Evolutionary conservation across 2,888 invertebrate genomes (phyloP).

Genomic region (Sphinx pinastri): DNA sequence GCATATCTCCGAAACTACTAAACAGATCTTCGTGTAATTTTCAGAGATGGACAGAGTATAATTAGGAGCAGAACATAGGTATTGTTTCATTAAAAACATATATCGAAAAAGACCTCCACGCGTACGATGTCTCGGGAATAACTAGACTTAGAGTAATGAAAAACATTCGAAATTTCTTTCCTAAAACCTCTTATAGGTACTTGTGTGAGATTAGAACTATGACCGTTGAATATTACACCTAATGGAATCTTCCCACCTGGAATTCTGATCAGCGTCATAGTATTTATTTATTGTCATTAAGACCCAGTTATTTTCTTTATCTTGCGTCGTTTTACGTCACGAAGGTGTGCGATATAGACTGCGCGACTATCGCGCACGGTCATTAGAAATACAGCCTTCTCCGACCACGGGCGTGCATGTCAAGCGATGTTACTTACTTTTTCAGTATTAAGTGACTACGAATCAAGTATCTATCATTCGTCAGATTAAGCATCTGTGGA

Average conservation of each 20-base stretch:
- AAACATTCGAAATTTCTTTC: no score
- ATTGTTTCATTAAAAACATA: no score
- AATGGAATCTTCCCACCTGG: conserved; percentile 6
- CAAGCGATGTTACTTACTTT: conserved; percentile 6
- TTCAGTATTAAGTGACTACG: background rate
- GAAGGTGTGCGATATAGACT: background rate
- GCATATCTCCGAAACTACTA: no score
- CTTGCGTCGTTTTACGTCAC: background rate
- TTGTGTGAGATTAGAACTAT: no score
- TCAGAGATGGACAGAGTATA: no score
- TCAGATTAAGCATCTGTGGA: background rate
- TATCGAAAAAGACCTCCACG: no score
- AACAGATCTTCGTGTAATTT: no score
- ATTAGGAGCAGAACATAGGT: no score
- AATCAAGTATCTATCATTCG: background rate
- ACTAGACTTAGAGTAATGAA: no score
- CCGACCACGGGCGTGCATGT: background rate
- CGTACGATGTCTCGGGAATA: no score
- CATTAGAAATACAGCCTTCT: conserved; percentile 4
- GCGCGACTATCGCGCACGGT: background rate
- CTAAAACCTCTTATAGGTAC: no score
- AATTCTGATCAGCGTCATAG: background rate
- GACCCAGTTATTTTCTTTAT: background rate
- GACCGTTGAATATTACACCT: no score
- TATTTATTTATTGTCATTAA: conserved; percentile 7